Base-by-base conservation (phyloP, 1,140 invertebrate genomes). In the Lamellibrachia luymesi region DNA sequence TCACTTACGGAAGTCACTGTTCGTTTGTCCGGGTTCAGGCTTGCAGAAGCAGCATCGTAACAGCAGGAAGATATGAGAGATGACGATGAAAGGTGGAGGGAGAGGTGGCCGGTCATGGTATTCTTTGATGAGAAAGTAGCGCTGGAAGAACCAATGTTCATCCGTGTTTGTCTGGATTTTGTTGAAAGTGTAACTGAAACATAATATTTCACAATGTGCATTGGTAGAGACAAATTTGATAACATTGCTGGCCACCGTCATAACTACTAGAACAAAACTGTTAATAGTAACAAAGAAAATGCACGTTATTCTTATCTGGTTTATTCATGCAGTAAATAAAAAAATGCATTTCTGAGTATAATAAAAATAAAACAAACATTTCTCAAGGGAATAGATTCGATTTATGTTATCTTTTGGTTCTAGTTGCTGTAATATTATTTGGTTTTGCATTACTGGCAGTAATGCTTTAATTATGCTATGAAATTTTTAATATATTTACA, bases 151-250 rank as follows among this genome's bases (percentile, higher is more conserved):
- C 93, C 96, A 97, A 22, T 96, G 95, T 91, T 95, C 95, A 50
- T 95, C 94, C 1, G 96, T 95, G 64, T 95, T 95, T 50, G 96
- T 95, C 93, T 96, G 96, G 17, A 96, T 95, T 51, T 94, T 95
- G 93, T 95, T 95, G 92, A 96, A 96, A 52, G 96, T 96, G 94
- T 95, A 96, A 93, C 96, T 96, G 94, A 27, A 95, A 95, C 64
- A 80, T 8, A 80, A 80, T 80, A 22, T 90, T 93, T 80, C 7
- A 17, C 13, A 92, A 2, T 51, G 22, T 92, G 10, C 50, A 92
- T 50, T 7, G n/a, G 51, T n/a, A 56, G 52, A 56, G 6, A 56
- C 52, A 38, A 38, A 38, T 56, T 6, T 56, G 6, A 56, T 56
- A 56, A 13, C 13, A 56, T 56, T 56, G 13, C 52, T 7, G 52